A percentile compares a stretch with the other conserved stretches of the same genome.
These are phyloP conservation scores for Anser cygnoides DNA, from an alignment of 2,113 vertebrate genomes.

Conservation along the genomic window DNA sequence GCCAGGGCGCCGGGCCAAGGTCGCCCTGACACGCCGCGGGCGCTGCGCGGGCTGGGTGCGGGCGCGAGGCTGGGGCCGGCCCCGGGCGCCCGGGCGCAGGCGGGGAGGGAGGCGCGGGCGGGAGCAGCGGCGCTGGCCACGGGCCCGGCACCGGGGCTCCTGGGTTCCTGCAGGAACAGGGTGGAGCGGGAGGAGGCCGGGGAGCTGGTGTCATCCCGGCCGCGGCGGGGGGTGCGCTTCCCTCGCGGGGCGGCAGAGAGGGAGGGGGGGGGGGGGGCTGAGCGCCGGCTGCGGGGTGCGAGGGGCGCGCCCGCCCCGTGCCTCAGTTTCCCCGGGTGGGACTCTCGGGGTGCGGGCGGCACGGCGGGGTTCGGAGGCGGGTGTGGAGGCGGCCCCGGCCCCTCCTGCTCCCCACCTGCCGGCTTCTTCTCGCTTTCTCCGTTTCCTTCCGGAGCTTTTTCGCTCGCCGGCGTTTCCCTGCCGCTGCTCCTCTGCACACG, in stretches of 20 bases:
- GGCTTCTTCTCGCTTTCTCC: constrained; percentile 20
- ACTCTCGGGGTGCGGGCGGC: background rate
- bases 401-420: constrained; percentile 50
- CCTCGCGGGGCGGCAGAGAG: background rate
- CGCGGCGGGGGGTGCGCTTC: background rate
- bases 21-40: constrained; percentile 54
- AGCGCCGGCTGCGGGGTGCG: fast-evolving
- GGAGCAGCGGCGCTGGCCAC: constrained; percentile 15
- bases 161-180: constrained; percentile 67
- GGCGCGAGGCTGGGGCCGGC: background rate
- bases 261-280: background rate
- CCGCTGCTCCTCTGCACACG: background rate
- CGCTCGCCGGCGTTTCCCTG: background rate
- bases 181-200: constrained; percentile 54
- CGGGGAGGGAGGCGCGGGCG: background rate
- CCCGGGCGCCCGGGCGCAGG: background rate
- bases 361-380: too few relatives aligned
- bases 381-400: background rate
- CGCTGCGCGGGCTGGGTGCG: background rate
- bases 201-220: constrained; percentile 56
- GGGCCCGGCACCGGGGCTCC: constrained; percentile 26
- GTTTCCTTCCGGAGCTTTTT: constrained; percentile 61
- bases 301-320: background rate
- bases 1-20: constrained; percentile 37
- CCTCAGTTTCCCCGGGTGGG: constrained; percentile 33